Conservation (phyloP, 2,888 invertebrate species). For the Plebejus melissa region DNA sequence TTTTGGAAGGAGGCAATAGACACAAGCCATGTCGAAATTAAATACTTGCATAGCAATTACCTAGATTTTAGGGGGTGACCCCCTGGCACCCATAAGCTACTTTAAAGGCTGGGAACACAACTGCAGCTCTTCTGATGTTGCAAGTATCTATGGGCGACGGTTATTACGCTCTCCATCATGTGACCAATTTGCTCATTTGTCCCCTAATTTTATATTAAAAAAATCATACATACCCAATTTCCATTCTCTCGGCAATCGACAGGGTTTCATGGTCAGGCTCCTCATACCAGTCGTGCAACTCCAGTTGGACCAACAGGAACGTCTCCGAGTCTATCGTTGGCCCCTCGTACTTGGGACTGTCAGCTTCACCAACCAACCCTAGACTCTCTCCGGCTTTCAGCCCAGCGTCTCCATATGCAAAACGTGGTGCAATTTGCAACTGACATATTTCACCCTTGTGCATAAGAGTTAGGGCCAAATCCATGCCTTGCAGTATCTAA, state of each 20-base stretch:
- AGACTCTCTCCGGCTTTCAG: constrained; percentile 71
- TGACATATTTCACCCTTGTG: constrained; percentile 87
- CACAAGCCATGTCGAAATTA: too few species aligned
- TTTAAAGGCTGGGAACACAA: too few species aligned
- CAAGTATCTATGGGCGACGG: too few species aligned
- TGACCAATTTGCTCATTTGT: too few species aligned
- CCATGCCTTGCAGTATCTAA: constrained; percentile 87
- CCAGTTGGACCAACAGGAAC: constrained; percentile 83
- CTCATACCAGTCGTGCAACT: constrained; percentile 82
- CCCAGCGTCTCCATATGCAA: constrained; percentile 90
- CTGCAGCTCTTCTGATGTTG: too few species aligned
- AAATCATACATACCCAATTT: constrained; percentile 82
- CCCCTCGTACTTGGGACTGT: constrained; percentile 56
- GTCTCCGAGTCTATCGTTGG: constrained; percentile 82
- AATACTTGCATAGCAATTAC: too few species aligned
- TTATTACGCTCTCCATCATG: too few species aligned
- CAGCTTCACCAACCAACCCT: constrained; percentile 58
- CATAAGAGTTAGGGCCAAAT: constrained; percentile 92
- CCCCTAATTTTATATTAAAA: too few species aligned
- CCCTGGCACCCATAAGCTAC: too few species aligned
- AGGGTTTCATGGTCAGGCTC: constrained; percentile 85
- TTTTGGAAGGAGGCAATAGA: too few species aligned
- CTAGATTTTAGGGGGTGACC: too few species aligned
- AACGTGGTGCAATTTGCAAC: constrained; percentile 85
- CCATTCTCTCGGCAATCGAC: constrained; percentile 82